Percentiles rank a stretch among this genome's conserved stretches.
Evolutionary conservation across 2,113 vertebrate species (phyloP).

Genomic region (Chrysochloris asiatica): DNA sequence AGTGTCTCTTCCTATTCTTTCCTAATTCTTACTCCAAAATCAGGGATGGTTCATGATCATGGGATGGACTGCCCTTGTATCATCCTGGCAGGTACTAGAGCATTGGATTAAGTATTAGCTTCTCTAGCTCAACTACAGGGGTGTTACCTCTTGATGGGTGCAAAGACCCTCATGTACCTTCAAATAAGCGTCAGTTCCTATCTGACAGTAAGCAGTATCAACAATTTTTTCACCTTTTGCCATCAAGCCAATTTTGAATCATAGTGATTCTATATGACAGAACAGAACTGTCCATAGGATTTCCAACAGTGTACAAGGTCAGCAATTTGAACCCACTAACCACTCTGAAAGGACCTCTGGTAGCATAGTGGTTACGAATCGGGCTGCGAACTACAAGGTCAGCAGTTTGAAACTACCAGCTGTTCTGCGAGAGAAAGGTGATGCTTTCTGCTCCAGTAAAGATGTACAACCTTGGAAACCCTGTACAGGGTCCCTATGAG

Average conservation of each 20-base stretch:
- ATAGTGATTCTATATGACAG: too few species aligned
- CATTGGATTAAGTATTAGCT: neutral
- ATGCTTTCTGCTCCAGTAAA: too few species aligned
- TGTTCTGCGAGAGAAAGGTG: too few species aligned
- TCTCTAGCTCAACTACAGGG: neutral
- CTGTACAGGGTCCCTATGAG: too few species aligned
- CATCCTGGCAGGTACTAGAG: neutral
- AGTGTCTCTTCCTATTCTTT: neutral
- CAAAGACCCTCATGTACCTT: neutral
- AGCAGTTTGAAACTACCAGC: too few species aligned
- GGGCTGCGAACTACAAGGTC: too few species aligned
- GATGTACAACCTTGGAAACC: too few species aligned
- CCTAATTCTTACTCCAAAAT: neutral
- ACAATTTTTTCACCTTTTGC: neutral
- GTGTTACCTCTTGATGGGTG: neutral
- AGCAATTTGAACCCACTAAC: too few species aligned
- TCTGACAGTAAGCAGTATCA: neutral
- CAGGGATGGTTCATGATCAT: neutral
- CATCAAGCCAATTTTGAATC: neutral
- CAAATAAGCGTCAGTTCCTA: neutral
- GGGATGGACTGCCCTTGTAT: neutral
- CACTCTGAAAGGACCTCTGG: too few species aligned
- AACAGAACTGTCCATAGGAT: too few species aligned
- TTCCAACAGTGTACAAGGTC: too few species aligned
- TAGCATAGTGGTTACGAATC: too few species aligned